These are phyloP conservation scores for Tragelaphus scriptus DNA, from an alignment of 2,113 vertebrate species.

Conservation along the genomic window DNA sequence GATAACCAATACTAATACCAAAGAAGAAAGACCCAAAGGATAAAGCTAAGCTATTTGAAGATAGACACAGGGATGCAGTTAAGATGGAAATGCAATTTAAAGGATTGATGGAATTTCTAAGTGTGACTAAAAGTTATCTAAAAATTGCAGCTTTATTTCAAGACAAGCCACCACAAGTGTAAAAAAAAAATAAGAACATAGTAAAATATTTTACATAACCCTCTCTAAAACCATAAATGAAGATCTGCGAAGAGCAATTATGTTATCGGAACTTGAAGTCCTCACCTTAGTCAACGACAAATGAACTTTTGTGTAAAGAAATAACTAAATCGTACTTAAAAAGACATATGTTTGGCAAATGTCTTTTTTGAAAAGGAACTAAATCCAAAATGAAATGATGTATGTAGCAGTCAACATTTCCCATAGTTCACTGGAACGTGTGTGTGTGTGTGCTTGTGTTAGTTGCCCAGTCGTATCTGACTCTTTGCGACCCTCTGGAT, in stretches of 20 bases:
- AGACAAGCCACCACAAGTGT: not conserved
- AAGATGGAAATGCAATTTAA: not conserved
- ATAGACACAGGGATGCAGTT: not conserved
- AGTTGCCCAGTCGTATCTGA: not conserved
- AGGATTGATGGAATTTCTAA: constrained; percentile 1
- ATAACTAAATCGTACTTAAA: not conserved
- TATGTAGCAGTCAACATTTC: not conserved
- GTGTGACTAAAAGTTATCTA: not conserved
- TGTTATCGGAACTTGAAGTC: constrained; percentile 7
- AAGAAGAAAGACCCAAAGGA: not conserved
- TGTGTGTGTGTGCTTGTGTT: not conserved
- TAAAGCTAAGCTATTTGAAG: not conserved
- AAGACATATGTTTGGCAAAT: not conserved
- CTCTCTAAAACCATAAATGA: not conserved
- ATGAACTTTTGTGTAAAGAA: not conserved
- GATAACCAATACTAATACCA: not conserved
- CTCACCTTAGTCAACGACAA: not conserved
- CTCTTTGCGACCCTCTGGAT: not conserved
- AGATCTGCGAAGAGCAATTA: not conserved
- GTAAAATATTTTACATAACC: not conserved
- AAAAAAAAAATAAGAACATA: not conserved
- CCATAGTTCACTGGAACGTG: not conserved
- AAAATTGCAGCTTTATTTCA: not conserved
- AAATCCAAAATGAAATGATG: not conserved
- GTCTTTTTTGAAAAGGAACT: not conserved